Percentiles rank a stretch among this genome's conserved stretches.
Evolutionary conservation across 2,113 vertebrate genomes (phyloP).

Genomic region (Oreochromis tanganicae): DNA sequence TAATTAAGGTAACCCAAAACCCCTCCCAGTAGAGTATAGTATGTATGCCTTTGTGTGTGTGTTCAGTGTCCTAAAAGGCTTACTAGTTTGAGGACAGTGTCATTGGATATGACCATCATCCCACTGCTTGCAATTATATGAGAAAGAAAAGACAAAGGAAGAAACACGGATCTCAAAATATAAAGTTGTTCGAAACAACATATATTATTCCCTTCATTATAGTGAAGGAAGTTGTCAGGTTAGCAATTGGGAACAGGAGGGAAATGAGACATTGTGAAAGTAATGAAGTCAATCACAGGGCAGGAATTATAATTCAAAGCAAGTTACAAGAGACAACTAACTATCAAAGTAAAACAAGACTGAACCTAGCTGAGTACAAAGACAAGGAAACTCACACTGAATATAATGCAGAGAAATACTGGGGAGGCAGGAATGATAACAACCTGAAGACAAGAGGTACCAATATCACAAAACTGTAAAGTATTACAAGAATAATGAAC

Average conservation of each 20-base stretch:
- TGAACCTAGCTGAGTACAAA: not conserved
- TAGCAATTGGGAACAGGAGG: not conserved
- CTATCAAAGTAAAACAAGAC: not conserved
- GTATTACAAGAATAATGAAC: not conserved
- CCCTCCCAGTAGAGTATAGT: not conserved
- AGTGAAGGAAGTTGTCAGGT: not conserved
- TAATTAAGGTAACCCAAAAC: not conserved
- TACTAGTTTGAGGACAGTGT: not conserved
- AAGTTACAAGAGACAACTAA: not conserved
- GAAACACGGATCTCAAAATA: not conserved
- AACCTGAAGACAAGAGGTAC: not conserved
- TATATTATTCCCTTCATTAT: not conserved
- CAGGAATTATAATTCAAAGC: not conserved
- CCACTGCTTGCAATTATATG: not conserved
- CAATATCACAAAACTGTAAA: not conserved
- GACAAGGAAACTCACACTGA: not conserved
- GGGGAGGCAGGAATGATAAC: not conserved
- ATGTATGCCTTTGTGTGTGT: not conserved
- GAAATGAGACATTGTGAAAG: not conserved
- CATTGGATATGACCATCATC: not conserved
- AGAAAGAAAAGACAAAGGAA: not conserved
- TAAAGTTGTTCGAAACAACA: not conserved
- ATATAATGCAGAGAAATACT: not conserved
- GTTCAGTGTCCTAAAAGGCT: not conserved
- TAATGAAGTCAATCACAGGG: not conserved